Evolutionary conservation across 2,797 vertebrate genomes (phyloP), one percentile per base, ranked within the genome.

Genomic region (Schizothorax lantsangensis): DNA sequence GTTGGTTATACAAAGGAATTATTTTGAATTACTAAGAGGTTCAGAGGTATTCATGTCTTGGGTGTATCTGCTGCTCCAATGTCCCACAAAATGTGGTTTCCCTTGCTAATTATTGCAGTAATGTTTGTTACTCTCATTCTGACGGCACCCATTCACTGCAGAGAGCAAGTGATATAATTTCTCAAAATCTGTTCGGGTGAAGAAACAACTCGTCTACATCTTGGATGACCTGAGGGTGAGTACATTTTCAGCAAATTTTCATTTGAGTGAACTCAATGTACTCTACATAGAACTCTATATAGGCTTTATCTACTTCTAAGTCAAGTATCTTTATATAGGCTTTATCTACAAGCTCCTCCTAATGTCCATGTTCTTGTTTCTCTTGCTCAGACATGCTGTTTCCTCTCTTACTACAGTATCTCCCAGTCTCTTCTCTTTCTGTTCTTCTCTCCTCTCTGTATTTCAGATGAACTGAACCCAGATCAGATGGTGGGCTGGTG

Each of bases 401-500:
- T 78, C 30, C 43, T 77, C 47, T 45, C 33, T 43, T 54, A 21
- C 23, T 47, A 21, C 52, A 38, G 21, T 23, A 62, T 84, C 45
- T 77, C 33, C 36, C 62, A 54, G 59, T 68, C 40, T 83, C n/a
- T n/a, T 83, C 10, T 72, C 17, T 59, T 62, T 43, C 72, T 79
- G 49, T 54, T 45, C n/a, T 54, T 62, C 23, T 40, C 75, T 21
- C 43, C 47, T 77, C 52, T 64, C 38, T 80, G 36, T 64, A 43
- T 86, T 38, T 81, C 30, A 64, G 77, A 72, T 38, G 6, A 72
- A 84, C 45, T 68, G 72, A 66, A 30, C 54, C 12, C 47, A 78
- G 59, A 84, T 77, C 57, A 40, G 33, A 57, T 86, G 89, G 91
- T 89, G 90, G 90, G 89, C 87, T 88, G 88, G 82, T 88, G 87